These are phyloP conservation scores for Scolopax bukidnonensis DNA, from an alignment of 2,797 vertebrate genomes.

Conservation along the genomic window DNA sequence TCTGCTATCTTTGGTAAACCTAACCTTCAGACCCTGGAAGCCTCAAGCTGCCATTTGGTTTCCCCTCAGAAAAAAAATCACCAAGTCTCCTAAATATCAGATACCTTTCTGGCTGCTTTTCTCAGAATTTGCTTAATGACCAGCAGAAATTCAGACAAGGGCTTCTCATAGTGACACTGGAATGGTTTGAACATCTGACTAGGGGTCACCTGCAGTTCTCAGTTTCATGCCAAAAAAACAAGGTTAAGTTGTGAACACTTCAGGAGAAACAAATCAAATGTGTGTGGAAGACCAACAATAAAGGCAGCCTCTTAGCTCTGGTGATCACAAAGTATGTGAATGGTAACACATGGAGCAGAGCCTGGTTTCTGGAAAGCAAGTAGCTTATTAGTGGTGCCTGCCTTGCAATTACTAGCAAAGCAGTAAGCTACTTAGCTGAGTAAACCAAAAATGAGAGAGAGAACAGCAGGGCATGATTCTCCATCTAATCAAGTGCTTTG, in stretches of 20 bases:
- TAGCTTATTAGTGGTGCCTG: not conserved
- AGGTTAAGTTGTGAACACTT: not conserved
- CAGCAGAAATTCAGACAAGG: not conserved
- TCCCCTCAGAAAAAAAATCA: not conserved
- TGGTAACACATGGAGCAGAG: not conserved
- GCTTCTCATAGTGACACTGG: not conserved
- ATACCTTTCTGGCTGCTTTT: not conserved
- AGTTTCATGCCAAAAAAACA: not conserved
- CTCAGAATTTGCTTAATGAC: not conserved
- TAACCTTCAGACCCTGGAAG: not conserved
- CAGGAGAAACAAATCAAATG: not conserved
- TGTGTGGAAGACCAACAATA: not conserved
- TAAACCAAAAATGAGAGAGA: not conserved
- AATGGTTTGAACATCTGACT: not conserved
- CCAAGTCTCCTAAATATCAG: not conserved
- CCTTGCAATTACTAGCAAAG: not conserved
- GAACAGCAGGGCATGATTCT: not conserved
- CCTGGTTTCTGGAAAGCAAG: not conserved
- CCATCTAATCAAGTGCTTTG: constrained; percentile 23
- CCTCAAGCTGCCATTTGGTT: not conserved
- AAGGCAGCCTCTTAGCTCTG: not conserved
- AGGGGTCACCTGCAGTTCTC: not conserved
- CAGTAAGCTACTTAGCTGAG: not conserved
- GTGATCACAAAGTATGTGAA: not conserved
- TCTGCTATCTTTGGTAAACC: not conserved